Evolutionary conservation across 2,113 vertebrate genomes (phyloP).

Genomic region (Lathamus discolor): DNA sequence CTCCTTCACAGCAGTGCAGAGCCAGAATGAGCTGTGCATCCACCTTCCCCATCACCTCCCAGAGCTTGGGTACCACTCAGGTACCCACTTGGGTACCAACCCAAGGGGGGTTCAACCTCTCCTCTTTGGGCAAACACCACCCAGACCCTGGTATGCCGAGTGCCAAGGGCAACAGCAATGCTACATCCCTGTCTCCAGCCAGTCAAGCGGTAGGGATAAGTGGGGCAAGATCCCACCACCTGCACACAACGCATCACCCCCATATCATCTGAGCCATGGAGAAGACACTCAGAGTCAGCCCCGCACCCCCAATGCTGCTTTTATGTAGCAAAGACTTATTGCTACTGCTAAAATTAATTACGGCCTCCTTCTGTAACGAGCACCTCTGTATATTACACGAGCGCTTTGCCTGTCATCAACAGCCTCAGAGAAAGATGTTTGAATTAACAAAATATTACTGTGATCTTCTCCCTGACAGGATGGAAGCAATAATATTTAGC

Average conservation of each 20-base stretch:
- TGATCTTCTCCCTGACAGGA: conserved; percentile 44
- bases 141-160: fast-evolving
- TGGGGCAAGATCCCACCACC: fast-evolving
- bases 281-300: not conserved
- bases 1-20: not conserved
- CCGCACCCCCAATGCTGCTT: fast-evolving
- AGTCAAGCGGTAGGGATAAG: fast-evolving
- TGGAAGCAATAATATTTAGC: conserved; percentile 35
- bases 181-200: not conserved
- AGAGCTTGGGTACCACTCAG: fast-evolving
- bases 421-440: conserved; percentile 31
- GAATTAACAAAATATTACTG: conserved; percentile 69
- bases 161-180: fast-evolving
- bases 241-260: not conserved
- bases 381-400: not conserved
- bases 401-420: not conserved
- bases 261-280: fast-evolving
- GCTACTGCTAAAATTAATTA: conserved; percentile 15
- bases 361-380: not conserved
- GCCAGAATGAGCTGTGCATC: not conserved
- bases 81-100: too few species aligned
- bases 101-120: too few species aligned
- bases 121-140: fast-evolving
- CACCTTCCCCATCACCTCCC: not conserved
- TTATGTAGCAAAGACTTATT: not conserved